These are phyloP conservation scores for Tadarida brasiliensis DNA, from an alignment of 2,797 vertebrate species.

Conservation along the genomic window DNA sequence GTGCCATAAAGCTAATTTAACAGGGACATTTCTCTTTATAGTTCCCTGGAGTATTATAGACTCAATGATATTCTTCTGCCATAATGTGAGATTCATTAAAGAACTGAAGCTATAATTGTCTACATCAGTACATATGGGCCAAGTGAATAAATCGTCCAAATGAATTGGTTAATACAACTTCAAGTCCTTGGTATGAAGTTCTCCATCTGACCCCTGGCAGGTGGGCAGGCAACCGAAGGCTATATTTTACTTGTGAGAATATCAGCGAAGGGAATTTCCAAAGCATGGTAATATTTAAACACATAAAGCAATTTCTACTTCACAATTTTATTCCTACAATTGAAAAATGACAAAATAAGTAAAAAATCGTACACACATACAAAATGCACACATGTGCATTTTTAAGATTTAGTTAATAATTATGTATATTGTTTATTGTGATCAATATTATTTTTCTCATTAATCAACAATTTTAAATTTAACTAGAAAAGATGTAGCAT, in stretches of 20 bases:
- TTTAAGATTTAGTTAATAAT: constrained; percentile 80
- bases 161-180: constrained; percentile 84
- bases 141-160: constrained; percentile 83
- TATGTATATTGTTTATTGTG: constrained; percentile 76
- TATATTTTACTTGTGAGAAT: constrained; percentile 54
- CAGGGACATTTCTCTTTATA: constrained; percentile 88
- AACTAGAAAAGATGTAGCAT: constrained; percentile 79
- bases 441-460: constrained; percentile 82
- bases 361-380: not conserved
- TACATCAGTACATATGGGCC: constrained; percentile 82
- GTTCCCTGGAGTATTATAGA: constrained; percentile 86
- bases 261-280: constrained; percentile 39
- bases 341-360: constrained; percentile 60
- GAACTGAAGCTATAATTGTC: constrained; percentile 86
- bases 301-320: constrained; percentile 36
- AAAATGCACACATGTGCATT: constrained; percentile 4
- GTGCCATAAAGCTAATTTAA: constrained; percentile 86
- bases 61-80: constrained; percentile 86
- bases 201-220: constrained; percentile 68
- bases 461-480: constrained; percentile 85
- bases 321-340: constrained; percentile 42
- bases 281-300: not conserved
- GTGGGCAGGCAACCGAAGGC: constrained; percentile 2
- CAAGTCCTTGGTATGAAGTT: constrained; percentile 64
- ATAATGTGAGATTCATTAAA: constrained; percentile 87